Evolutionary conservation across 1,140 invertebrate species (phyloP).

Genomic region (Vollenhovia emeryi): DNA sequence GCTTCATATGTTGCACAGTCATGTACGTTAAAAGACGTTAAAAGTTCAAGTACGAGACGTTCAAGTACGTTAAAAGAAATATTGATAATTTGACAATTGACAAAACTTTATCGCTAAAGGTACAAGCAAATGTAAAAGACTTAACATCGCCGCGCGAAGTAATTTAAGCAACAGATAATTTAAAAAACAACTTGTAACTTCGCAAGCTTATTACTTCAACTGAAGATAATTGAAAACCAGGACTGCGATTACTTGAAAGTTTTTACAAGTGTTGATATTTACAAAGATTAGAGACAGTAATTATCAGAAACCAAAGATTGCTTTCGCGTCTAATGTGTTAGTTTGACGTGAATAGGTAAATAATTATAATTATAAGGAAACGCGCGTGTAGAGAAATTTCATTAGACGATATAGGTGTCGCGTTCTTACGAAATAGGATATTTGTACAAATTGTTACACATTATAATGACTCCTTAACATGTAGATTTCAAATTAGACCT

Average conservation of each 20-base stretch:
- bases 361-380: conserved; percentile 19
- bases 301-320: conserved; percentile 51
- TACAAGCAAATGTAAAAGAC: neutral
- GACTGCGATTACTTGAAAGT: neutral
- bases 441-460: conserved; percentile 56
- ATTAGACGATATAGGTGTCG: conserved; percentile 43
- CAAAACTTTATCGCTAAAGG: neutral
- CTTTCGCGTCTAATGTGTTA: conserved; percentile 33
- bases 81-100: neutral
- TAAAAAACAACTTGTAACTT: neutral
- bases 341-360: conserved; percentile 47
- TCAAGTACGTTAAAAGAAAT: neutral
- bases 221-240: neutral
- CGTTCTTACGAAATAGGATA: conserved; percentile 21
- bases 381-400: conserved; percentile 15
- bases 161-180: conserved; percentile 12
- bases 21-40: neutral
- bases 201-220: neutral
- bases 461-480: neutral
- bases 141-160: neutral
- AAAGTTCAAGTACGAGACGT: no score
- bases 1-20: neutral
- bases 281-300: neutral
- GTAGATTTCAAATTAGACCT: conserved; percentile 33
- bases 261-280: conserved; percentile 26